Evolutionary conservation across 92 coral and sea anemone genomes (phyloP).

Genomic region (Palythoa grandiflora): DNA sequence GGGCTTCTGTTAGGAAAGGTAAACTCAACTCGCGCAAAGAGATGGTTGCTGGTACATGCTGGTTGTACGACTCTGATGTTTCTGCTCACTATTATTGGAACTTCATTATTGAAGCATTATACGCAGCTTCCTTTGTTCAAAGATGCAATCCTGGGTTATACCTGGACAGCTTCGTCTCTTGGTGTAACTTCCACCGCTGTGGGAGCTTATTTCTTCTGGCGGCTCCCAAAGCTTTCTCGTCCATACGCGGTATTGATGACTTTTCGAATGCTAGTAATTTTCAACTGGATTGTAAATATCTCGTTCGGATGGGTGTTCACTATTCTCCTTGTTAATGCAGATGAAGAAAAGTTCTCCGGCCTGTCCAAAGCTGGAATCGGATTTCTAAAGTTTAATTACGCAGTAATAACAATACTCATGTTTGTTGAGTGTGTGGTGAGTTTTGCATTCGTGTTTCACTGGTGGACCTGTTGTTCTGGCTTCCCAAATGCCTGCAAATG

Average conservation of each 20-base stretch:
- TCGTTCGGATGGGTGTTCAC: constrained; percentile 24
- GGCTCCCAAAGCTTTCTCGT: constrained; percentile 12
- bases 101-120: background rate
- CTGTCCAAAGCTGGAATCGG: constrained; percentile 26
- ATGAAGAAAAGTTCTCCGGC: background rate
- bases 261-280: constrained; percentile 9
- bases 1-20: constrained; percentile 1
- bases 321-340: background rate
- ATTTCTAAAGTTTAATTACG: constrained; percentile 16
- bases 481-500: constrained; percentile 27
- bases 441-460: constrained; percentile 5
- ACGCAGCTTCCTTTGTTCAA: background rate
- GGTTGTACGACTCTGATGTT: constrained; percentile 22
- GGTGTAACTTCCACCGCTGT: background rate
- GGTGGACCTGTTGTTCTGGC: background rate
- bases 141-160: background rate
- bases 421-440: background rate
- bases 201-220: constrained; percentile 31
- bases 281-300: constrained; percentile 8
- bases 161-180: constrained; percentile 19
- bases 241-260: constrained; percentile 28
- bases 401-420: constrained; percentile 25
- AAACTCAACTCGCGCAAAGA: background rate
- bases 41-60: constrained; percentile 25
- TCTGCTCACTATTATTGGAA: background rate